phyloP scores from a whole-genome alignment of 2,888 invertebrate genomes.

The Tetropium fuscum region DNA sequence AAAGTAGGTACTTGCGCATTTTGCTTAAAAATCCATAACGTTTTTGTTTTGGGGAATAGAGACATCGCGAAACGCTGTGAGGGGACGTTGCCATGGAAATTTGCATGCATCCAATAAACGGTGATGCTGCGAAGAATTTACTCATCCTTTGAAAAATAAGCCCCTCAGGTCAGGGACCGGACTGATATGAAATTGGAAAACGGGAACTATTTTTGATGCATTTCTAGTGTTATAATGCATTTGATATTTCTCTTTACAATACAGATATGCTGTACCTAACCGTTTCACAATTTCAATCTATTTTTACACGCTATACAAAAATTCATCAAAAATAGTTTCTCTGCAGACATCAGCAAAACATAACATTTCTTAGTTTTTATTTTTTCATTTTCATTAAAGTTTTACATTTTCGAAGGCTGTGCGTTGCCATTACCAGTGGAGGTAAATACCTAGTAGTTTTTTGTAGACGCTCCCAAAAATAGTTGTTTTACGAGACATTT shows the following conservation, averaged over 20 bases:
- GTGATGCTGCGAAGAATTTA: conserved; percentile 52
- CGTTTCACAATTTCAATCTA: no score
- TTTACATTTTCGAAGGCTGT: no score
- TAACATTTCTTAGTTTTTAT: no score
- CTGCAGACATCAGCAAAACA: no score
- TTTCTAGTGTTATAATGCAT: background rate
- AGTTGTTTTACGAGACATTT: no score
- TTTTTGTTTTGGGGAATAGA: conserved; percentile 64
- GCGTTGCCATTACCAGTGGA: no score
- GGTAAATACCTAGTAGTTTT: no score
- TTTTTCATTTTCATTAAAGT: no score
- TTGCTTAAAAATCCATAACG: conserved; percentile 63
- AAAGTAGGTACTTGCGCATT: conserved; percentile 49
- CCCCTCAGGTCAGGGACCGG: conserved; percentile 36
- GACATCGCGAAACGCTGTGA: conserved; percentile 53
- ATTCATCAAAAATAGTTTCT: no score
- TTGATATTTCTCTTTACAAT: background rate
- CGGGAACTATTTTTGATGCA: conserved; percentile 19
- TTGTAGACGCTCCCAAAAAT: no score
- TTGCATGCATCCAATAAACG: conserved; percentile 65
- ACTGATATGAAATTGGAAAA: conserved; percentile 18
- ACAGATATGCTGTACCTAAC: conserved; percentile 46
- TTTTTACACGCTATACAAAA: no score
- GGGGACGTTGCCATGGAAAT: conserved; percentile 64
- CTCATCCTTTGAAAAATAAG: conserved; percentile 43